Evolutionary conservation across 2,888 invertebrate species (phyloP), one percentile per base, ranked within the genome.

Genomic region (Thera obeliscata): DNA sequence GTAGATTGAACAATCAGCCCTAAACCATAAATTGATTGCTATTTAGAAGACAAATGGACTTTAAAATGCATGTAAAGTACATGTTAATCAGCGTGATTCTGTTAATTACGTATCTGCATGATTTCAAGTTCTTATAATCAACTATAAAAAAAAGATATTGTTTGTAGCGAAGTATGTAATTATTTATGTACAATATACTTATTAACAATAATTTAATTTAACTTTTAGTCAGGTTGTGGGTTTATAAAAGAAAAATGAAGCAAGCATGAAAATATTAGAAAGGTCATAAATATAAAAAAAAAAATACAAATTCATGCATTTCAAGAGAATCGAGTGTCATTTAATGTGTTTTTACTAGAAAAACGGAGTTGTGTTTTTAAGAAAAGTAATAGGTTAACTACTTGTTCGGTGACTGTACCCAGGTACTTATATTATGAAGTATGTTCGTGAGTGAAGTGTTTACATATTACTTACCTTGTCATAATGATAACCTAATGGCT

Each of bases 381-480:
- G 1, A 38, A 6, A 38, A 38, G 38, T 38, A 38, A 38, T 38
- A 38, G 46, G 46, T 46, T 2, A 2, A 46, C 46, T 11, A 50
- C 22, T 35, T 35, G 5, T 55, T 2, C n/a, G n/a, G 36, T 9
- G 36, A 35, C 3, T 41, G 56, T 56, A 56, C 41, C 22, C 22
- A 22, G 22, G 36, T 38, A n/a, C 11, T 54, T 36, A 56, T 4
- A 3, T 56, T 22, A 22, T 22, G 12, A 56, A 56, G 56, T 41
- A 56, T 56, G 36, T 49, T 4, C 5, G 60, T 60, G 38, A 41
- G 60, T 59, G 59, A 59, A 59, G 41, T 60, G 50, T 59, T 50
- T 41, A 38, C 38, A 9, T 3, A 1, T 5, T 38, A 60, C 60
- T 49, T 50, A 59, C 59, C 49, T 58, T n/a, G 43, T 9, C 9